phyloP scores from a whole-genome alignment of 2,888 invertebrate genomes.

The Agrochola litura region DNA sequence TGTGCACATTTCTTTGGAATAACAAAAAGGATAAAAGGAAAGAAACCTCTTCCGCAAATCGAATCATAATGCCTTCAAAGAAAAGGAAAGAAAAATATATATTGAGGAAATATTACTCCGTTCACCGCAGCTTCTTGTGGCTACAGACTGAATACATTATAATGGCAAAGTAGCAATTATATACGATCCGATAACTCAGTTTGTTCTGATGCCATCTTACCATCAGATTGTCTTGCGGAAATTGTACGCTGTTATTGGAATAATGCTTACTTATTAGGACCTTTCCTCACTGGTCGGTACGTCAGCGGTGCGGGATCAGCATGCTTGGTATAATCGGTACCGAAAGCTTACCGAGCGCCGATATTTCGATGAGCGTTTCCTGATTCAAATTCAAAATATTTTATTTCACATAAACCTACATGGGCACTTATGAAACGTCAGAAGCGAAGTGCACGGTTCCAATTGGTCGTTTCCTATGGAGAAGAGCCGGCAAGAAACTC shows the following conservation, averaged over 20 bases:
- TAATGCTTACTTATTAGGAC: not conserved
- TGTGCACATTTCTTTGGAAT: constrained; percentile 44
- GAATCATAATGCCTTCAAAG: constrained; percentile 64
- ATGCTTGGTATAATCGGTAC: too few species aligned
- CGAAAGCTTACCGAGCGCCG: too few species aligned
- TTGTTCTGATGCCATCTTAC: not conserved
- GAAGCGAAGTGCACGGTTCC: too few species aligned
- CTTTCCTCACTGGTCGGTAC: too few species aligned
- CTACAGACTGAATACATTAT: constrained; percentile 38
- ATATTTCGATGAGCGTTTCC: too few species aligned
- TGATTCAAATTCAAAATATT: too few species aligned
- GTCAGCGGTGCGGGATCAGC: too few species aligned
- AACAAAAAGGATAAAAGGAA: constrained; percentile 55
- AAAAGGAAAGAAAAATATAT: constrained; percentile 23
- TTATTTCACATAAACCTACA: too few species aligned
- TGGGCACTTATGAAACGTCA: too few species aligned
- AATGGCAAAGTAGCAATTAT: constrained; percentile 14
- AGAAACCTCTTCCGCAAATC: constrained; percentile 57
- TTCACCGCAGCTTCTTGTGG: constrained; percentile 14
- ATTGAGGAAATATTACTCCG: constrained; percentile 47
- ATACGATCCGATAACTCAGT: not conserved
- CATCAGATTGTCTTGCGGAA: not conserved
- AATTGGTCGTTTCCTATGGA: too few species aligned
- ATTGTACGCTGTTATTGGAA: not conserved
- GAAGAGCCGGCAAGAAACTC: too few species aligned